phyloP scores from a whole-genome alignment of 2,797 vertebrate species.

The Eurystomus glaucurus region DNA sequence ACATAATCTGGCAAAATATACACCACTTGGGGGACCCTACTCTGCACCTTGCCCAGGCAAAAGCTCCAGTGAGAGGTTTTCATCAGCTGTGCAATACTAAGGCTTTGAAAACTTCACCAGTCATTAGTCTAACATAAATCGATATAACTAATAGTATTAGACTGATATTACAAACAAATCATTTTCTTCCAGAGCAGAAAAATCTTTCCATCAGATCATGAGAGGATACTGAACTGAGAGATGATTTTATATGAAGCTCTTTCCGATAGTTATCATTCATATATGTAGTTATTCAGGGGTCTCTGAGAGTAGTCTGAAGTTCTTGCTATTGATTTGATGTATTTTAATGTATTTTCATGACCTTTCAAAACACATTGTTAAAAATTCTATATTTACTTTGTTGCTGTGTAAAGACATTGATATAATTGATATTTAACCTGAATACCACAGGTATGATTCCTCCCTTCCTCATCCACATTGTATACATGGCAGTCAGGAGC shows the following conservation, averaged over 20 bases:
- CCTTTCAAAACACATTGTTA: conserved; percentile 75
- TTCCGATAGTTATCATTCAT: conserved; percentile 60
- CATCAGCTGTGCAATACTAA: neutral
- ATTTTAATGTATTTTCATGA: conserved; percentile 78
- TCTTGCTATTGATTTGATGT: conserved; percentile 73
- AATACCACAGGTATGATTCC: neutral
- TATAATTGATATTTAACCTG: neutral
- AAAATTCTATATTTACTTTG: conserved; percentile 19
- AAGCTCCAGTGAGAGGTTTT: conserved; percentile 33
- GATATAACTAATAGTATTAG: conserved; percentile 60
- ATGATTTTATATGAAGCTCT: conserved; percentile 62
- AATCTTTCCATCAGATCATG: conserved; percentile 72
- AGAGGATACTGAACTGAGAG: conserved; percentile 73
- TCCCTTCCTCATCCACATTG: neutral
- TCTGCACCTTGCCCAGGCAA: neutral
- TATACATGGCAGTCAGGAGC: neutral
- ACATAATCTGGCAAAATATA: neutral
- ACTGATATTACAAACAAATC: conserved; percentile 68
- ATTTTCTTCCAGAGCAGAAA: conserved; percentile 74
- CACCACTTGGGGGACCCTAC: neutral
- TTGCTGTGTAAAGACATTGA: neutral
- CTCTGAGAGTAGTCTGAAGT: conserved; percentile 65
- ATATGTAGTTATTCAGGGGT: conserved; percentile 32
- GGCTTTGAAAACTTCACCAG: conserved; percentile 51
- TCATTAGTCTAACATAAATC: conserved; percentile 29